Conservation (phyloP, 2,888 invertebrate genomes). For the Ptychoptera contaminata region DNA sequence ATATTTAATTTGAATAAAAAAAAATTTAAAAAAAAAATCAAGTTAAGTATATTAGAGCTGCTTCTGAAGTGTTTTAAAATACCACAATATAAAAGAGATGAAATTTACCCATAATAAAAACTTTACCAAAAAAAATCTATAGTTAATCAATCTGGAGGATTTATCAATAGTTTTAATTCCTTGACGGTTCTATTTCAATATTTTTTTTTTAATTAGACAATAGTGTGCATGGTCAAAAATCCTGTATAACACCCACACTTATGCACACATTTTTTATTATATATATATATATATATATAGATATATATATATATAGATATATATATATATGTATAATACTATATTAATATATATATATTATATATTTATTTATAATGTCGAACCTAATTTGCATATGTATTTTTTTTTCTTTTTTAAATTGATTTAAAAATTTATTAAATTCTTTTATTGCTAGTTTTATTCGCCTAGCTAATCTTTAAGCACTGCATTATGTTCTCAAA, state of each 20-base stretch:
- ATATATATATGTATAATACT: conserved; percentile 8
- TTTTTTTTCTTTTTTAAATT: conserved; percentile 2
- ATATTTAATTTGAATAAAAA: neutral
- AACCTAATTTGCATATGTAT: conserved; percentile 4
- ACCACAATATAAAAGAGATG: neutral
- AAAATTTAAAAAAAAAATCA: conserved; percentile 1
- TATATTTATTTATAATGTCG: conserved; percentile 1
- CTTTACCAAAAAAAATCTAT: neutral
- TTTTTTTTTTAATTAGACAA: neutral
- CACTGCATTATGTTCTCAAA: conserved; percentile 8
- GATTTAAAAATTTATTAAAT: neutral
- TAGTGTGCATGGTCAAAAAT: conserved; percentile 16
- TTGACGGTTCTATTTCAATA: neutral
- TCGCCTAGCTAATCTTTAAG: conserved; percentile 15
- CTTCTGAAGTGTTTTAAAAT: neutral
- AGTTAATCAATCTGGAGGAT: conserved; percentile 7
- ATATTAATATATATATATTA: neutral
- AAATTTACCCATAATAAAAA: neutral
- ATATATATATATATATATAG: conserved; percentile 6
- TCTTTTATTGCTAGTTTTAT: conserved; percentile 6
- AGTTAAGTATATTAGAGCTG: neutral
- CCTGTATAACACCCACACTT: conserved; percentile 16
- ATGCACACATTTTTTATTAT: conserved; percentile 5
- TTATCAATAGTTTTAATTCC: conserved; percentile 7
- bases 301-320: conserved; percentile 5